These are phyloP conservation scores for Lethenteron camtschaticum DNA, from an alignment of 2,113 vertebrate genomes.

Conservation along the genomic window DNA sequence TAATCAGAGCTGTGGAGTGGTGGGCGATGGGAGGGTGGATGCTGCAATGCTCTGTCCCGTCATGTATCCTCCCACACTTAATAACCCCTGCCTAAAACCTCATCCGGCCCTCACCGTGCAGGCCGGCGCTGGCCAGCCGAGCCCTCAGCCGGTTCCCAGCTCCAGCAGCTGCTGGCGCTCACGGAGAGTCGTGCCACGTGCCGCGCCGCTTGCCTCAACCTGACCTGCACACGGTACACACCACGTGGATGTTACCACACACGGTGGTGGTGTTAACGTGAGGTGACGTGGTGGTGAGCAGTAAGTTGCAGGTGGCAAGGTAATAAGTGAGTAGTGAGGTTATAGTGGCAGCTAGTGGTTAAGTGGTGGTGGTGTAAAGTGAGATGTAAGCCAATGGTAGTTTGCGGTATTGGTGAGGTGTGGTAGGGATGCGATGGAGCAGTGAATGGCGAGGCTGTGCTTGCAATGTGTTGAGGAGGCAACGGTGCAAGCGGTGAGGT, in stretches of 20 bases:
- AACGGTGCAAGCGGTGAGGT: too few species aligned
- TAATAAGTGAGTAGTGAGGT: slow-evolving; percentile 12
- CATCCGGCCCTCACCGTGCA: slow-evolving; percentile 19
- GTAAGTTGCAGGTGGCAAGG: neutral
- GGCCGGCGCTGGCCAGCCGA: slow-evolving; percentile 17
- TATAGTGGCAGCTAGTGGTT: too few species aligned
- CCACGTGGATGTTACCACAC: neutral
- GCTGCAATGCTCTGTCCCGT: too few species aligned
- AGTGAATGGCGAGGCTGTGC: too few species aligned
- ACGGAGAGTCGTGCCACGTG: slow-evolving; percentile 29
- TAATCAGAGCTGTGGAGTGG: too few species aligned
- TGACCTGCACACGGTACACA: slow-evolving; percentile 16
- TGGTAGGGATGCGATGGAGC: too few species aligned
- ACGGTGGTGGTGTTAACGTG: too few species aligned
- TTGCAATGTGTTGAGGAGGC: too few species aligned
- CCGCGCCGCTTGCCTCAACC: slow-evolving; percentile 33
- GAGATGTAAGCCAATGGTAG: too few species aligned
- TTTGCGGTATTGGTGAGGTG: too few species aligned
- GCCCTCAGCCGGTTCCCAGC: slow-evolving; percentile 44
- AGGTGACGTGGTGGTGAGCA: neutral
- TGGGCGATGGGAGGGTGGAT: too few species aligned
- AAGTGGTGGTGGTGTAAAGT: too few species aligned
- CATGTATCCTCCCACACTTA: neutral
- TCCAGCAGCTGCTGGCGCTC: slow-evolving; percentile 57
- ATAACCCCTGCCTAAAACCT: neutral